These are phyloP conservation scores for Salvator merianae DNA, from an alignment of 2,113 vertebrate genomes.

Conservation along the genomic window DNA sequence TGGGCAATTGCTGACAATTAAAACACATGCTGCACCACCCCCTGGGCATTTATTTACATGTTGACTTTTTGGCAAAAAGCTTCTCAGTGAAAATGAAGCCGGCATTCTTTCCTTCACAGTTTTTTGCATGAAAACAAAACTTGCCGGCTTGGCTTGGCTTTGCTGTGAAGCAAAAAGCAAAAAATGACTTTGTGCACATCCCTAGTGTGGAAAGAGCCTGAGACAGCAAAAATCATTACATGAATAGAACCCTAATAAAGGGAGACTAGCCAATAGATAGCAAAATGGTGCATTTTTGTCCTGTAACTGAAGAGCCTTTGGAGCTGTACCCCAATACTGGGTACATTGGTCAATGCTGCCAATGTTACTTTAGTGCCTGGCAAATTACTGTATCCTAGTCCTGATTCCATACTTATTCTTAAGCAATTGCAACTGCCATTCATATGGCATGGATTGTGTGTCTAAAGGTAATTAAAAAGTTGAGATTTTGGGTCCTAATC, in stretches of 20 bases:
- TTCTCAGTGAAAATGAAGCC: too few species aligned
- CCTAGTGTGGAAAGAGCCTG: neutral
- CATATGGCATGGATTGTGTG: neutral
- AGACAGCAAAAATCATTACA: neutral
- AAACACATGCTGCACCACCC: too few species aligned
- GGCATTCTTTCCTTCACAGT: too few species aligned
- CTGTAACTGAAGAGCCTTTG: neutral
- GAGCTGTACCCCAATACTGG: neutral
- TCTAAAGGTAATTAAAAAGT: constrained; percentile 17
- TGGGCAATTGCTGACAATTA: too few species aligned
- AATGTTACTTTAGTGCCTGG: neutral
- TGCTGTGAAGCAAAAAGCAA: too few species aligned
- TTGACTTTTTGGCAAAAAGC: too few species aligned
- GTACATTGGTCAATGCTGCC: neutral
- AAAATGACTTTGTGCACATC: too few species aligned
- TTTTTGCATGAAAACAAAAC: too few species aligned
- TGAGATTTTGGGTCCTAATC: constrained; percentile 16
- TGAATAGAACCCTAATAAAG: neutral
- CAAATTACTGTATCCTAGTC: neutral
- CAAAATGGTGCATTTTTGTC: neutral
- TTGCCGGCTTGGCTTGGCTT: too few species aligned
- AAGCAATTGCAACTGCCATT: neutral
- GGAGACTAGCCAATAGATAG: neutral
- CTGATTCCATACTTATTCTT: neutral
- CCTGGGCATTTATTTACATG: too few species aligned